phyloP scores from a whole-genome alignment of 2,113 vertebrate species.

The Bos taurus region ARS-UCD2.0 NC_037328.1:74107001-74107500 shows the following conservation, averaged over 20 bases:
- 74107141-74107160: background rate
- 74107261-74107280: background rate
- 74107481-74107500: slow-evolving; percentile 20
- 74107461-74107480: background rate
- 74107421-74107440: background rate
- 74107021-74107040: background rate
- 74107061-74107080: background rate
- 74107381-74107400: background rate
- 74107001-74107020: background rate
- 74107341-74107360: background rate
- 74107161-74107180: background rate
- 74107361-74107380: background rate
- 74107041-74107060: background rate
- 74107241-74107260: background rate
- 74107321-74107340: background rate
- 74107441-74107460: background rate
- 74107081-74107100: background rate
- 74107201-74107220: background rate
- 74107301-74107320: background rate
- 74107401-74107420: background rate
- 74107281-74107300: background rate
- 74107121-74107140: background rate
- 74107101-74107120: rapidly evolving
- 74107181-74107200: background rate
- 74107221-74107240: background rate